Evolutionary conservation across 2,797 vertebrate species (phyloP).

Genomic region (Onychomys leucogaster): DNA sequence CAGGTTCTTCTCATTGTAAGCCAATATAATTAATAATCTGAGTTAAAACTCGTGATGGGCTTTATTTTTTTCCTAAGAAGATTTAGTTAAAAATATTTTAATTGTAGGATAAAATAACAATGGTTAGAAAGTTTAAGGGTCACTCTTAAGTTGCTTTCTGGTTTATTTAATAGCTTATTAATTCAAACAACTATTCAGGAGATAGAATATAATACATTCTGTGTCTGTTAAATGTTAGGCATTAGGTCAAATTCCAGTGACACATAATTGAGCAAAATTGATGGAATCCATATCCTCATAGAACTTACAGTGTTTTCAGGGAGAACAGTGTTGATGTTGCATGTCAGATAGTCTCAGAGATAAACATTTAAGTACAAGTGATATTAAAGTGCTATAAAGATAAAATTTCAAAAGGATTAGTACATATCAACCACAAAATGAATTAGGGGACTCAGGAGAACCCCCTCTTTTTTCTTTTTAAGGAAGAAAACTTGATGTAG

Average conservation of each 20-base stretch:
- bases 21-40: not conserved
- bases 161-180: not conserved
- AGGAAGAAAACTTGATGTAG: not conserved
- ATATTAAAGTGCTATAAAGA: not conserved
- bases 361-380: conserved; percentile 2
- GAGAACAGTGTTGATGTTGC: not conserved
- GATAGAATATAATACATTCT: not conserved
- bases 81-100: not conserved
- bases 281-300: not conserved
- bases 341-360: not conserved
- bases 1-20: not conserved
- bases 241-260: not conserved
- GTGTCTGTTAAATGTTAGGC: not conserved
- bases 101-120: not conserved
- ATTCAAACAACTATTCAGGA: not conserved
- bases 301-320: not conserved
- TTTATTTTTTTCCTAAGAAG: not conserved
- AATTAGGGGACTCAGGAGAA: not conserved
- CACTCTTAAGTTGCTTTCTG: conserved; percentile 9
- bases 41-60: not conserved
- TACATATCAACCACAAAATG: not conserved
- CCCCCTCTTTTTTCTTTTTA: not conserved
- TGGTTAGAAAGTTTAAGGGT: not conserved
- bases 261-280: not conserved
- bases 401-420: not conserved